Conservation (phyloP, 2,888 invertebrate species). For the Drosophila birchii region DNA sequence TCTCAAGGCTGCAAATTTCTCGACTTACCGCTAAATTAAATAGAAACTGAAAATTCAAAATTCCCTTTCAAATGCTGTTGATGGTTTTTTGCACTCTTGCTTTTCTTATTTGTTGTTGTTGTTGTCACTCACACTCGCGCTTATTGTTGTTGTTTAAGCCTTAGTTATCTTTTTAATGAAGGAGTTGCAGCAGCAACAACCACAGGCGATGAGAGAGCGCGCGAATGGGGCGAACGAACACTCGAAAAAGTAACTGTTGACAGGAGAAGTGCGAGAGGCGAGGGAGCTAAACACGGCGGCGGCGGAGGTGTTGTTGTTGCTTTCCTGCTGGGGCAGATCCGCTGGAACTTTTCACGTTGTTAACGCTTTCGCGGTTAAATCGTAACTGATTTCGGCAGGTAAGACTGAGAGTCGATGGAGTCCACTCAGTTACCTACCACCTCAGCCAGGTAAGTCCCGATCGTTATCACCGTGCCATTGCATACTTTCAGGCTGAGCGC, state of each 20-base stretch:
- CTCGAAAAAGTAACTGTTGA: slow-evolving; percentile 42
- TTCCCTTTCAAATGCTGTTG: slow-evolving; percentile 42
- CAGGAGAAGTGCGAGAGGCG: slow-evolving; percentile 4
- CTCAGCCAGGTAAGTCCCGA: slow-evolving; percentile 15
- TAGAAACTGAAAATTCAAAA: slow-evolving; percentile 28
- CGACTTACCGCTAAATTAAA: slow-evolving; percentile 67
- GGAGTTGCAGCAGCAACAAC: slow-evolving; percentile 37
- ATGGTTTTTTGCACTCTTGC: slow-evolving; percentile 13
- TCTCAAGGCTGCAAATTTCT: slow-evolving; percentile 42
- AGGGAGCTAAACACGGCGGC: slow-evolving; percentile 25
- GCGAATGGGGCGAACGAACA: slow-evolving; percentile 16
- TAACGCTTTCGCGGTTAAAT: slow-evolving; percentile 75
- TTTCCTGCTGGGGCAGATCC: slow-evolving; percentile 27
- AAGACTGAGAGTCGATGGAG: slow-evolving; percentile 13
- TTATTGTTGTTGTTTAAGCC: slow-evolving; percentile 44
- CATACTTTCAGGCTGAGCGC: slow-evolving; percentile 17
- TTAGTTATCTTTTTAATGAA: slow-evolving; percentile 56
- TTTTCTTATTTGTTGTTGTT: slow-evolving; percentile 26
- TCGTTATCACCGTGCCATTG: neutral
- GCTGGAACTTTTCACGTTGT: slow-evolving; percentile 65
- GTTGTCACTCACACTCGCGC: slow-evolving; percentile 38
- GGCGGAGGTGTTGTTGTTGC: slow-evolving; percentile 24
- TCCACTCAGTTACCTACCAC: slow-evolving; percentile 1
- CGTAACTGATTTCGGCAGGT: slow-evolving; percentile 34
- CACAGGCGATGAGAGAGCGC: slow-evolving; percentile 5